A percentile compares a stretch with the other conserved stretches of the same genome.
Evolutionary conservation across 37 sponge, comb jelly and placozoan genomes (phyloP).

Genomic region (Chondrilla cf. caribensis): DNA sequence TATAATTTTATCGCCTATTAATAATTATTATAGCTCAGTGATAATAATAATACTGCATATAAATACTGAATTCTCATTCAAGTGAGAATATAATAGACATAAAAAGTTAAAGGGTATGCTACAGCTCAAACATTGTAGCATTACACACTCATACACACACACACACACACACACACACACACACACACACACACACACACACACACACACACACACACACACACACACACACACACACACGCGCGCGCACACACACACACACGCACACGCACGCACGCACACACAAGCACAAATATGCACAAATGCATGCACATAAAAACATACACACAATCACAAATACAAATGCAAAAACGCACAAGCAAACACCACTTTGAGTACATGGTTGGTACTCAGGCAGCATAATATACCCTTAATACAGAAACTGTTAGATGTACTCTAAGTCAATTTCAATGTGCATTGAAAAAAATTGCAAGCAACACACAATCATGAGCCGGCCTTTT

Average conservation of each 20-base stretch:
- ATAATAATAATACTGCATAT: no score
- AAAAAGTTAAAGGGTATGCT: background rate
- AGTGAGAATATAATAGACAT: no score
- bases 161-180: slow-evolving; percentile 31
- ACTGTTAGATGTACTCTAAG: no score
- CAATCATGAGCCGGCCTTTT: no score
- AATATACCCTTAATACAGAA: no score
- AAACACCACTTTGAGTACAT: background rate
- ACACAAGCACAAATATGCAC: background rate
- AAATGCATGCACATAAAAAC: slow-evolving; percentile 4
- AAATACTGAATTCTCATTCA: no score
- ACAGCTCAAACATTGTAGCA: background rate
- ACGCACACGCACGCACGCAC: slow-evolving; percentile 7
- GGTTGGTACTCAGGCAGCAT: no score
- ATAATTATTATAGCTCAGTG: no score
- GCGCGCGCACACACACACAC: slow-evolving; percentile 24
- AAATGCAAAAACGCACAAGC: background rate
- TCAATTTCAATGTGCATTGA: no score
- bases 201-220: slow-evolving; percentile 36
- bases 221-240: slow-evolving; percentile 35
- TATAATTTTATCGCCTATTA: no score
- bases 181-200: slow-evolving; percentile 28
- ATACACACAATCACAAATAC: slow-evolving; percentile 24
- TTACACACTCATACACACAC: slow-evolving; percentile 6
- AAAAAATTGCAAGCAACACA: no score